Evolutionary conservation across 2,113 vertebrate genomes (phyloP), one percentile per base, ranked within the genome.

Genomic region (Dascyllus trimaculatus): DNA sequence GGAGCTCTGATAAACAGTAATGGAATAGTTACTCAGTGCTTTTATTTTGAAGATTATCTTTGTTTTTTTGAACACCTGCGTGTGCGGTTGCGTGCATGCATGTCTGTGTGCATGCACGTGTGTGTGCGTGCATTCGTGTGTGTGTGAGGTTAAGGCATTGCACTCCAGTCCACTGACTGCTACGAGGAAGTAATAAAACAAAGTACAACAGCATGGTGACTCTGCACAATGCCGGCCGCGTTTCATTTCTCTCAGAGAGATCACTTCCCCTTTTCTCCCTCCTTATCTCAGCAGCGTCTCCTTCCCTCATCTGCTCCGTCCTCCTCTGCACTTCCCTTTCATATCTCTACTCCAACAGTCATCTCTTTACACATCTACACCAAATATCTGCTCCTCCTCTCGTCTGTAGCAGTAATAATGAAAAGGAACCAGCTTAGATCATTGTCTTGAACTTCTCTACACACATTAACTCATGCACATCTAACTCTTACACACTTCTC

Each of bases 171-270:
- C 13, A 24, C 51, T 49, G 19, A 29, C 21, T 14, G 26, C 49
- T 21, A 66, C 22, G 8, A 78, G 81, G 78, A 87, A 83, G 77
- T 76, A 15, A 64, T 45, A 38, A 61, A 63, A 10, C 10, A 87
- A 91, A 89, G 29, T 32, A 52, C 75, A 48, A 70, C 32, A 46
- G 79, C 90, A 90, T 1, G 14, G 48, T 92, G 89, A 92, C 86
- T 84, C 67, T 86, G 91, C 92, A 91, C 3, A 81, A 56, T 3
- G 4, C 43, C 1, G 52, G 18, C 18, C 52, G 22, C 48, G 18
- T 48, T 45, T 64, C n/a, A 19, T 5, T 49, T 22, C 45, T 45
- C n/a, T 59, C 43, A 64, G 10, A 53, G 19, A 19, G 29, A 45
- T 29, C 45, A n/a, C 26, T 51, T 73, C 35, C 53, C 13, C 1